A percentile compares a stretch with the other conserved stretches of the same genome.
Evolutionary conservation across 2,888 invertebrate genomes (phyloP).

Genomic region (Eilema caniola): DNA sequence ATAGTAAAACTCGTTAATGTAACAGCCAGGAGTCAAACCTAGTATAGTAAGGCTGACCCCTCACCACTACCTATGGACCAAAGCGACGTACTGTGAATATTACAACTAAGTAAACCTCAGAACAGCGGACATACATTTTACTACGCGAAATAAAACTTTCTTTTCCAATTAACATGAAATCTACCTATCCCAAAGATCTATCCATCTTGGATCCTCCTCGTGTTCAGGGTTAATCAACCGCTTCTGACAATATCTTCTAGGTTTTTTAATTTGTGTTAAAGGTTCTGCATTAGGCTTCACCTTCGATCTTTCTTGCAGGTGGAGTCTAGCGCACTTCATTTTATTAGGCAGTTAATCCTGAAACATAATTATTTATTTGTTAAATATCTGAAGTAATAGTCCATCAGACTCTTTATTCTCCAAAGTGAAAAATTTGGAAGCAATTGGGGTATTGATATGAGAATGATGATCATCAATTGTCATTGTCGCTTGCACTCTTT

Average conservation of each 20-base stretch:
- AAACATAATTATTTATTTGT: slow-evolving; percentile 7
- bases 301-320: slow-evolving; percentile 73
- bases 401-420: neutral
- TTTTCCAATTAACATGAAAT: neutral
- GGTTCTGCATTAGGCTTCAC: slow-evolving; percentile 45
- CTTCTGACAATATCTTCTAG: slow-evolving; percentile 77
- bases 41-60: no score
- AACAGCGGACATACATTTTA: no score
- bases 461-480: neutral
- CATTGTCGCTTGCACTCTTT: neutral
- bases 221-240: slow-evolving; percentile 76
- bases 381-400: neutral
- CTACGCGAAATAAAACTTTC: neutral
- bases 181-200: slow-evolving; percentile 65
- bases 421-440: no score
- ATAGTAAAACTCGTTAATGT: no score
- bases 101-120: no score
- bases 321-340: slow-evolving; percentile 80
- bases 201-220: slow-evolving; percentile 77
- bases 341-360: neutral
- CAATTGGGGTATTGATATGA: neutral
- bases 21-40: no score
- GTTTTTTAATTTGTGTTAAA: slow-evolving; percentile 53
- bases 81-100: no score
- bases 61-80: no score